A percentile compares a stretch with the other conserved stretches of the same genome.
Conservation (phyloP, 2,888 invertebrate species). For the Euzetes globulus region DNA sequence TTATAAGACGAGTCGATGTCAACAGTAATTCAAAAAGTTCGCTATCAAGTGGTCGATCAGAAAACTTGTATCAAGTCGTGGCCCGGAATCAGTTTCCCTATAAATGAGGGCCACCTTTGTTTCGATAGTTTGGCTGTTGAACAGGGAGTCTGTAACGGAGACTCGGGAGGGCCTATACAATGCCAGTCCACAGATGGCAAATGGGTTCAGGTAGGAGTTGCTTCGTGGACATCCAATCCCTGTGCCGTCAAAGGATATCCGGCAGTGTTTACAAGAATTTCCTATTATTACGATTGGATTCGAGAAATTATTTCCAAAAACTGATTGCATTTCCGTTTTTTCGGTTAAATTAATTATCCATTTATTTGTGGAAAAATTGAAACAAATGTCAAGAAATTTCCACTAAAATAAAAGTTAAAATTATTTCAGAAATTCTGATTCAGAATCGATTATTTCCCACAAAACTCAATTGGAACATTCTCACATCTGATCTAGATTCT, state of each 20-base stretch:
- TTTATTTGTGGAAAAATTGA: no score
- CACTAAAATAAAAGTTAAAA: no score
- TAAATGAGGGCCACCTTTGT: slow-evolving; percentile 24
- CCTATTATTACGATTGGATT: slow-evolving; percentile 27
- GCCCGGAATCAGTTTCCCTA: slow-evolving; percentile 29
- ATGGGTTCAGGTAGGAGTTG: slow-evolving; percentile 30
- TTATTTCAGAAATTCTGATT: no score
- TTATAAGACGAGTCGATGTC: background rate
- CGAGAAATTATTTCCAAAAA: slow-evolving; percentile 4
- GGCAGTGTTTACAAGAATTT: slow-evolving; percentile 28
- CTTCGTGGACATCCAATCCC: slow-evolving; percentile 29
- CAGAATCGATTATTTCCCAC: no score
- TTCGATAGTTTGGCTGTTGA: slow-evolving; percentile 2
- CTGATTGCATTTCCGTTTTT: no score
- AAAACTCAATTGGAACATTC: no score
- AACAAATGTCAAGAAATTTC: no score
- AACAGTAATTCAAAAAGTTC: slow-evolving; percentile 7
- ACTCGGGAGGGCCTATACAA: slow-evolving; percentile 30
- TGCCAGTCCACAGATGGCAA: slow-evolving; percentile 16
- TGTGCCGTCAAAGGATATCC: slow-evolving; percentile 26
- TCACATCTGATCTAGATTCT: no score
- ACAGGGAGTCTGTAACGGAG: slow-evolving; percentile 26
- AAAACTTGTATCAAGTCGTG: slow-evolving; percentile 11
- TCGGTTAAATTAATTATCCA: no score
- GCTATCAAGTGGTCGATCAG: background rate